Evolutionary conservation across 2,113 vertebrate species (phyloP), one percentile per base, ranked within the genome.

Genomic region (Machaerirhynchus nigripectus): DNA sequence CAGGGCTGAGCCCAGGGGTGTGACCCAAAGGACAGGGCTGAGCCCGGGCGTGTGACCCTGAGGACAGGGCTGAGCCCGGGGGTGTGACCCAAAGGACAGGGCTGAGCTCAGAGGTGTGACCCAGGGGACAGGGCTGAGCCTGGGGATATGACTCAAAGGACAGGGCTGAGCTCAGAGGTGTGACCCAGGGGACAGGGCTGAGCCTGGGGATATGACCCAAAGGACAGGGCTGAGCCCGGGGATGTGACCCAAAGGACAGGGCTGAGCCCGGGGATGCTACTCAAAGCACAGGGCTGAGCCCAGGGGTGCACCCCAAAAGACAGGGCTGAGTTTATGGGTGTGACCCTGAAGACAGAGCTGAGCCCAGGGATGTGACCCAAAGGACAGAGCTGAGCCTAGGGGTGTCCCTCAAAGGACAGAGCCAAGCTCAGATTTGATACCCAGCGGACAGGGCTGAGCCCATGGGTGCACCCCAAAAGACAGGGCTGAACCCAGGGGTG

Each of bases 231-330:
- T 5, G 9, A 17, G 19, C 8, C 2, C 3, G 4, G 8, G n/a
- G 24, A 3, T 17, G 42, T 1, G 33, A 6, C 33, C 14, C 23
- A 0, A 27, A 33, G 55, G 55, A 27, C 42, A 5, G 26, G 5
- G 7, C 28, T 1, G 1, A 22, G 20, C 5, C 1, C 8, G 1
- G 1, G 11, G 33, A 10, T 1, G 0, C 1, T 4, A 19, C 23
- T 9, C 16, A 10, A 13, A 35, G 24, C 31, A 18, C 24, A 11
- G 39, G 17, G 52, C 39, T 13, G 23, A 78, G 18, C 6, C 4
- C 6, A 3, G 21, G 63, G 22, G 1, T 31, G 42, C 2, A 31
- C 23, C 30, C 16, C 13, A 4, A 22, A 21, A 13, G n/a, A 22
- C 35, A 17, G 47, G 4, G 14, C 30, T 10, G 15, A 10, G 8